Base-by-base conservation (phyloP, 2,113 vertebrate genomes). In the Anguilla japonica region DNA sequence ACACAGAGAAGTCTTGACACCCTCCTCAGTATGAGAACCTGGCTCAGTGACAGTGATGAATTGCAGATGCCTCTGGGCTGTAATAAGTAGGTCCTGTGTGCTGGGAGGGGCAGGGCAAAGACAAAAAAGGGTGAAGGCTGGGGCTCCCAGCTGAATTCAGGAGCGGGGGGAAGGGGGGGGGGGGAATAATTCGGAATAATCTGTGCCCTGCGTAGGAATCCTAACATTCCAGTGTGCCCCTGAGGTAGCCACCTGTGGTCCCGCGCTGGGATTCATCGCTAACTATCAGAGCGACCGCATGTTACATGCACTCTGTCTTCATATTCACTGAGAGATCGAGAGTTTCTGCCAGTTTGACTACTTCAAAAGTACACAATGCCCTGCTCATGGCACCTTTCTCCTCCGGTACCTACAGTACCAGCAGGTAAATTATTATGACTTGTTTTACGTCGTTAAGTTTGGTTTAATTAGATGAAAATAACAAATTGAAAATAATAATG, bases 11-110 rank as follows among this genome's bases (percentile, higher is more conserved):
- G 87, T 91, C 90, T 90, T 93, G 92, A 92, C 94, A 94, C 91
- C 89, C 92, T 92, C 92, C 81, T 83, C 91, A 94, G 92, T 91
- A 88, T 82, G 88, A 89, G 91, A 88, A 89, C 91, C 89, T 86
- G 88, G 88, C 88, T 87, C 39, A 86, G 88, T 91, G 94, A 94
- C 91, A 93, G 89, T 95, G 93, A 95, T 94, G 91, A 92, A 94
- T 94, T 93, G 91, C 93, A 94, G 92, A 85, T 88, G 91, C 91
- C 93, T 93, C 91, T 93, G 93, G 91, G 91, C 92, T 94, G 92
- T 94, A 93, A 94, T 94, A 95, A 94, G 93, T 93, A 94, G 93
- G 95, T 93, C 93, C 92, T 81, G 43, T 84, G 90, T 46, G 41
- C 26, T 53, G 81, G 81, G 81, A 53, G 16, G 13, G 46, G 26